Evolutionary conservation across 1,140 invertebrate species (phyloP).

Genomic region (Lepidurus apus): DNA sequence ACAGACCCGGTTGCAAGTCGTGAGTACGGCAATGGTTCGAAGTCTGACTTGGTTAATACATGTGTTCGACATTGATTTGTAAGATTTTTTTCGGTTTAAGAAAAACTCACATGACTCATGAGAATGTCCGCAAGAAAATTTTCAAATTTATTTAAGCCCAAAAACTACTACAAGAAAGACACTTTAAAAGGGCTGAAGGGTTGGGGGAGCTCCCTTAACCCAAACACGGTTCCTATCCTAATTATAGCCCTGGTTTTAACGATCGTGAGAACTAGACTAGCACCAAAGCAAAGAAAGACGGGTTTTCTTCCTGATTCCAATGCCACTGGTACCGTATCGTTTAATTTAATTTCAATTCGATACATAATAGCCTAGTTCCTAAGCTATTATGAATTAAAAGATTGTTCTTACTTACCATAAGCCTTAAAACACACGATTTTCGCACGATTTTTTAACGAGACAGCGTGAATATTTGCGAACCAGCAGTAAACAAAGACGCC

Average conservation of each 20-base stretch:
- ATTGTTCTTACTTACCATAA: neutral
- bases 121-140: neutral
- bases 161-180: neutral
- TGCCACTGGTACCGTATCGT: neutral
- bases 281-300: neutral
- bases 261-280: neutral
- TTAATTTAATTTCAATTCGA: neutral
- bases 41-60: neutral
- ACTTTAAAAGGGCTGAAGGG: neutral
- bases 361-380: neutral
- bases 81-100: neutral
- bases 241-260: neutral
- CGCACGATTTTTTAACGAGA: neutral
- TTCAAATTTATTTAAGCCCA: neutral
- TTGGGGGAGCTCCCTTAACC: neutral
- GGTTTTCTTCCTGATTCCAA: neutral
- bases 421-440: neutral
- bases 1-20: neutral
- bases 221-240: neutral
- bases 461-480: neutral
- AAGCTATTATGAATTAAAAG: neutral
- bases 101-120: neutral
- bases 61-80: neutral
- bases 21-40: neutral
- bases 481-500: constrained; percentile 18